A percentile compares a stretch with the other conserved stretches of the same genome.
Evolutionary conservation across 2,113 vertebrate genomes (phyloP).

Genomic region (Burhinus bistriatus): DNA sequence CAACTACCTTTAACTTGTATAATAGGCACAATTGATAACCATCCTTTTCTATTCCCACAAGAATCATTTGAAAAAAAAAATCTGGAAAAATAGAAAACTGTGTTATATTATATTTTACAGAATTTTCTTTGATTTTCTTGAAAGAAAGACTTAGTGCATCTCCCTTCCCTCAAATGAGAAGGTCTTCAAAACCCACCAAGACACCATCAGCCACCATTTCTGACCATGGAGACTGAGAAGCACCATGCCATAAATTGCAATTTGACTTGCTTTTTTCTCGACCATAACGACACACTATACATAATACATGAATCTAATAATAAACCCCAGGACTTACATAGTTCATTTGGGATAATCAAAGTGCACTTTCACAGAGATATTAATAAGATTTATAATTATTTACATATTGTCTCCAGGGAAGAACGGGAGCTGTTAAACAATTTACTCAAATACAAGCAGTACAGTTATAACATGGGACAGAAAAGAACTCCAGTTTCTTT

Average conservation of each 20-base stretch:
- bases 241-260: background rate
- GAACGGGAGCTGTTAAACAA: background rate
- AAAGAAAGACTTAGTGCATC: no score
- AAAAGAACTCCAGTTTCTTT: background rate
- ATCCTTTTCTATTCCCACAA: background rate
- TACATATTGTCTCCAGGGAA: background rate
- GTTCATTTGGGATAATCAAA: background rate
- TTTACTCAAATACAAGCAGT: background rate
- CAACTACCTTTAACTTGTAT: background rate
- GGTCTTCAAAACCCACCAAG: background rate
- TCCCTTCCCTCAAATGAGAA: background rate
- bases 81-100: background rate
- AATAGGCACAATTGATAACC: background rate
- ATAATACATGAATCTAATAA: background rate
- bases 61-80: background rate
- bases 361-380: background rate
- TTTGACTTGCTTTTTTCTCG: background rate
- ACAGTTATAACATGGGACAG: background rate
- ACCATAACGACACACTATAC: background rate
- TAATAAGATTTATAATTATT: slow-evolving; percentile 29
- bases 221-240: background rate
- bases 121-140: background rate
- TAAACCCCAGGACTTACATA: background rate
- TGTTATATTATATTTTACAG: no score
- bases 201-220: background rate